Evolutionary conservation across 2,113 vertebrate species (phyloP).

Genomic region (Girardinichthys multiradiatus): DNA sequence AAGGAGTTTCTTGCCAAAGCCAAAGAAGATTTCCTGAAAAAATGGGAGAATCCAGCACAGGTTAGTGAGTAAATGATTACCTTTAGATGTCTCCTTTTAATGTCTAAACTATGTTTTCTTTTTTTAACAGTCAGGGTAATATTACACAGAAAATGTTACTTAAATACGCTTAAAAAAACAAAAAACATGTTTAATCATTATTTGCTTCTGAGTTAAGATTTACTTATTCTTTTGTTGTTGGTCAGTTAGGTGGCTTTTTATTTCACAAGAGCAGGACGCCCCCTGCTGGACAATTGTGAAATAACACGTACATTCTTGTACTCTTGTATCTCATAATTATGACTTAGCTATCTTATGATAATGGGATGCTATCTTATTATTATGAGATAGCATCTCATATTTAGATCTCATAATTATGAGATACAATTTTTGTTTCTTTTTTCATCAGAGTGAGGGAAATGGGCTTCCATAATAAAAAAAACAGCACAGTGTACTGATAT

Average conservation of each 20-base stretch:
- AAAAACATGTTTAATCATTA: too few relatives aligned
- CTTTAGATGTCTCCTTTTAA: neutral
- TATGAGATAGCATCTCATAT: too few relatives aligned
- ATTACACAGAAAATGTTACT: neutral
- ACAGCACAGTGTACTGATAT: too few relatives aligned
- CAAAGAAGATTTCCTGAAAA: constrained; percentile 95
- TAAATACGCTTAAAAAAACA: too few relatives aligned
- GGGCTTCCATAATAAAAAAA: too few relatives aligned
- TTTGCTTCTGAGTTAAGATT: neutral
- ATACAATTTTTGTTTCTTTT: too few relatives aligned
- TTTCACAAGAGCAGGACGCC: constrained; percentile 48
- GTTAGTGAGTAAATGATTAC: constrained; percentile 54
- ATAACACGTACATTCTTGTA: neutral
- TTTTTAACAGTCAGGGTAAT: neutral
- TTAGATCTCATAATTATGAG: too few relatives aligned
- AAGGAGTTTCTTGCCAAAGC: constrained; percentile 97
- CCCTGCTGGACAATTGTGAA: constrained; percentile 68
- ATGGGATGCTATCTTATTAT: too few relatives aligned
- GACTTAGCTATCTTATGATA: too few relatives aligned
- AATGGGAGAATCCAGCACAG: constrained; percentile 94
- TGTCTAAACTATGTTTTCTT: neutral
- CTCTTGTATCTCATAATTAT: too few relatives aligned
- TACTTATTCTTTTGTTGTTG: neutral
- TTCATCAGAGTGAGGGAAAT: too few relatives aligned
- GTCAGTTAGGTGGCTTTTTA: neutral